Conservation (phyloP, 2,797 vertebrate genomes). For the Liasis olivaceus region DNA sequence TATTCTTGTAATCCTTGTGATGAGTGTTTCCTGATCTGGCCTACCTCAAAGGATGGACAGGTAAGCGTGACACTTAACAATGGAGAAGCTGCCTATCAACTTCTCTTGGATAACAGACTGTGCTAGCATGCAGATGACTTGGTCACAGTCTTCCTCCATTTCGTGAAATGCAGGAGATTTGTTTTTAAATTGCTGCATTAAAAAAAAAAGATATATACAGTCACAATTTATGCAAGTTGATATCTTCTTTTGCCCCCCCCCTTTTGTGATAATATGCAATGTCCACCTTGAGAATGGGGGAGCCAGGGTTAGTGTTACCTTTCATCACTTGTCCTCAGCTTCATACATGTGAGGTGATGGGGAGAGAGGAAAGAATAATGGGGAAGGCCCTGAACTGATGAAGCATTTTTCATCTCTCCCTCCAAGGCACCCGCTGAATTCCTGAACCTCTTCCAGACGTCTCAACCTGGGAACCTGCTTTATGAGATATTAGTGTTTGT, state of each 20-base stretch:
- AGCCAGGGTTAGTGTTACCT: not conserved
- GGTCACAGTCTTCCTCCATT: not conserved
- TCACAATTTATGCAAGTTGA: not conserved
- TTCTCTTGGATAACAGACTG: not conserved
- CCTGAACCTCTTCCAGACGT: constrained; percentile 50
- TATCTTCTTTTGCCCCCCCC: accelerated
- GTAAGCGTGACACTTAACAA: not conserved
- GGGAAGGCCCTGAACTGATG: not conserved
- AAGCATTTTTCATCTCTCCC: not conserved
- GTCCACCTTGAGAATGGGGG: not conserved
- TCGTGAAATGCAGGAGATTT: not conserved
- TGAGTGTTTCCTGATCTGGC: not conserved
- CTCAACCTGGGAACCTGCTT: constrained; percentile 26
- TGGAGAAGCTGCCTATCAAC: not conserved
- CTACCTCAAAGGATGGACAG: not conserved
- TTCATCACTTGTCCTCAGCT: not conserved
- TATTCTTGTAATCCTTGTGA: not conserved
- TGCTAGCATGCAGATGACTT: not conserved
- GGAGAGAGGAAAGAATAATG: not conserved
- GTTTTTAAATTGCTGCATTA: not conserved
- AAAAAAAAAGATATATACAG: not conserved
- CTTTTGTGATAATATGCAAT: not conserved
- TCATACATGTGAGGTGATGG: not conserved
- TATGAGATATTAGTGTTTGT: constrained; percentile 43
- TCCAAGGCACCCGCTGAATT: constrained; percentile 42